Conservation (phyloP, 2,797 vertebrate species). For the Capromys pilorides region DNA sequence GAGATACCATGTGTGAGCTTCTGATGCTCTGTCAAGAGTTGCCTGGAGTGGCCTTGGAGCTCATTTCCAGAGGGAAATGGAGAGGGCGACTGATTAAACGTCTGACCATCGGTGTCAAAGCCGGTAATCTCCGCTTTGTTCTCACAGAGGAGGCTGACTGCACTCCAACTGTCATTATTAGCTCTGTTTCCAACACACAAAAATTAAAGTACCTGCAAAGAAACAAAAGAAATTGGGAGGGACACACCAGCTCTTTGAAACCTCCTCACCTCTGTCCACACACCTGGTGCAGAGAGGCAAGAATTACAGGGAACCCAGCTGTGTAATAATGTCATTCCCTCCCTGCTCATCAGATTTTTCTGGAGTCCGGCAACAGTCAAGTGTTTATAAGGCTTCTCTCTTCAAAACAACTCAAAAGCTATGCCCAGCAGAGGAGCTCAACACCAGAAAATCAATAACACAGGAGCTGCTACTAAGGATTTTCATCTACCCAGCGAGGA, state of each 20-base stretch:
- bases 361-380: slow-evolving; percentile 68
- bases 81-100: slow-evolving; percentile 43
- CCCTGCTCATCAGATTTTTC: slow-evolving; percentile 76
- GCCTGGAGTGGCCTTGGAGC: not conserved
- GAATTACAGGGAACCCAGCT: slow-evolving; percentile 59
- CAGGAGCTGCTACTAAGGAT: slow-evolving; percentile 73
- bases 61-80: slow-evolving; percentile 8
- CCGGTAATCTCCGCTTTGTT: slow-evolving; percentile 67
- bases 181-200: slow-evolving; percentile 51
- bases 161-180: slow-evolving; percentile 63
- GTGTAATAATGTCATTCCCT: slow-evolving; percentile 70
- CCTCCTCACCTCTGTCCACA: slow-evolving; percentile 28
- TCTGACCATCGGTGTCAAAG: slow-evolving; percentile 50
- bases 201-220: slow-evolving; percentile 67
- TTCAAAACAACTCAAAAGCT: slow-evolving; percentile 73
- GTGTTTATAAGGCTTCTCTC: slow-evolving; percentile 71
- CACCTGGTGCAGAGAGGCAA: slow-evolving; percentile 40
- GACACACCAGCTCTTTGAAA: slow-evolving; percentile 51
- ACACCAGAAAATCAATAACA: slow-evolving; percentile 78
- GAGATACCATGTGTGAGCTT: not conserved
- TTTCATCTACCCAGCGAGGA: slow-evolving; percentile 80
- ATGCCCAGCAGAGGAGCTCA: slow-evolving; percentile 58
- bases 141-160: slow-evolving; percentile 41
- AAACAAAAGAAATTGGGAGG: slow-evolving; percentile 63
- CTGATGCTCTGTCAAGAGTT: not conserved